These are phyloP conservation scores for Grus americana DNA, from an alignment of 2,113 vertebrate genomes.

Conservation along the genomic window DNA sequence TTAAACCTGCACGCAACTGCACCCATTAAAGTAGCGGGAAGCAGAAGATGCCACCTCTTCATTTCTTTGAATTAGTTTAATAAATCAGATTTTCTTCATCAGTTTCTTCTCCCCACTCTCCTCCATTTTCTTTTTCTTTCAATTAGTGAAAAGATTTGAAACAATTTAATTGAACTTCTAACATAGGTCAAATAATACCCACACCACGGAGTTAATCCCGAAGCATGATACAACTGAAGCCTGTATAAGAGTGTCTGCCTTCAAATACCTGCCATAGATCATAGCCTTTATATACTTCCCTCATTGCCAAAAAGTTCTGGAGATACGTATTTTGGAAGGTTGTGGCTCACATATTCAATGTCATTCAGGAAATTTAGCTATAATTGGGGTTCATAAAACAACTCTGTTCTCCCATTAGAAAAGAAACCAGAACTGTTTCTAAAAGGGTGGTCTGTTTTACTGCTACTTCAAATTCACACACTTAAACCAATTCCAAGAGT, in stretches of 20 bases:
- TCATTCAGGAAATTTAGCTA: not conserved
- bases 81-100: not conserved
- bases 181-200: not conserved
- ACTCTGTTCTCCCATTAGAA: not conserved
- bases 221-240: not conserved
- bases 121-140: not conserved
- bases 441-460: not conserved
- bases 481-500: not conserved
- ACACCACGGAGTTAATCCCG: not conserved
- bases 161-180: not conserved
- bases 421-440: not conserved
- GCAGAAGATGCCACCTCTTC: not conserved
- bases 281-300: not conserved
- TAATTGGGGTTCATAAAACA: not conserved
- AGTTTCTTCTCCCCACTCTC: not conserved
- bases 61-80: not conserved
- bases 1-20: not conserved
- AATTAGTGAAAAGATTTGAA: not conserved
- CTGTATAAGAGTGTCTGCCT: not conserved
- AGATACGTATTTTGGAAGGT: not conserved
- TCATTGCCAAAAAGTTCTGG: not conserved
- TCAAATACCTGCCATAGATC: not conserved
- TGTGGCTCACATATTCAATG: not conserved
- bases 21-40: not conserved
- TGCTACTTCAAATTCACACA: not conserved